Percentiles rank a stretch among this genome's conserved stretches.
Evolutionary conservation across 2,113 vertebrate species (phyloP).

Genomic region (Lucifuga dentata): DNA sequence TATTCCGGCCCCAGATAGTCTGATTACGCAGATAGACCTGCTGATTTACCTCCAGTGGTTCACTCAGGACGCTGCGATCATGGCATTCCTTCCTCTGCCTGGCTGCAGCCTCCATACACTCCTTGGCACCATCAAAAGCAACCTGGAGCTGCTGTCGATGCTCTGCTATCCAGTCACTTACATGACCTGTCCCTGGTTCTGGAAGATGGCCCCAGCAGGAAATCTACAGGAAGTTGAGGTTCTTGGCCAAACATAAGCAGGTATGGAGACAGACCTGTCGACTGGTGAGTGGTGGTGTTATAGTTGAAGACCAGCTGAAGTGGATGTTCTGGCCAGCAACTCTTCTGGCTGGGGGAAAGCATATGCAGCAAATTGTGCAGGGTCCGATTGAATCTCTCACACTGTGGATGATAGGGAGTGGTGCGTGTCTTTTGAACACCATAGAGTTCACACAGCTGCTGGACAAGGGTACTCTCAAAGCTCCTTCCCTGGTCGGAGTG

Average conservation of each 20-base stretch:
- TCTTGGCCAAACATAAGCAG: constrained; percentile 29
- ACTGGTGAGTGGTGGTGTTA: constrained; percentile 23
- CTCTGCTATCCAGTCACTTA: constrained; percentile 15
- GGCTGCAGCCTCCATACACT: background rate
- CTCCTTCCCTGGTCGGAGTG: constrained; percentile 32
- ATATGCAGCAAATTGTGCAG: constrained; percentile 16
- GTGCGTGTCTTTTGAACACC: constrained; percentile 12
- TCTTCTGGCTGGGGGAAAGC: background rate
- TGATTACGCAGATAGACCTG: no score
- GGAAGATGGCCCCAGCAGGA: constrained; percentile 15
- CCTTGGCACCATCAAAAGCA: background rate
- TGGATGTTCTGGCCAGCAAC: constrained; percentile 3
- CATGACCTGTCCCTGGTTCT: background rate
- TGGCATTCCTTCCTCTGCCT: background rate
- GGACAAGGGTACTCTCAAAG: constrained; percentile 24
- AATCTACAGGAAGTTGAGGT: constrained; percentile 17
- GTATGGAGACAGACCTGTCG: background rate
- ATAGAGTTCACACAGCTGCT: constrained; percentile 9
- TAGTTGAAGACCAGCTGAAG: constrained; percentile 14
- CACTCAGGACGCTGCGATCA: no score
- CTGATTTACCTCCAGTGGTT: no score
- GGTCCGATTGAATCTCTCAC: constrained; percentile 25
- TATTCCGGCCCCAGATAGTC: no score
- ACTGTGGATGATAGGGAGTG: constrained; percentile 22
- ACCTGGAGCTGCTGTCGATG: background rate